Percentiles rank a stretch among this genome's conserved stretches.
Evolutionary conservation across 2,888 invertebrate genomes (phyloP).

Genomic region (Alentia gelatinosa): DNA sequence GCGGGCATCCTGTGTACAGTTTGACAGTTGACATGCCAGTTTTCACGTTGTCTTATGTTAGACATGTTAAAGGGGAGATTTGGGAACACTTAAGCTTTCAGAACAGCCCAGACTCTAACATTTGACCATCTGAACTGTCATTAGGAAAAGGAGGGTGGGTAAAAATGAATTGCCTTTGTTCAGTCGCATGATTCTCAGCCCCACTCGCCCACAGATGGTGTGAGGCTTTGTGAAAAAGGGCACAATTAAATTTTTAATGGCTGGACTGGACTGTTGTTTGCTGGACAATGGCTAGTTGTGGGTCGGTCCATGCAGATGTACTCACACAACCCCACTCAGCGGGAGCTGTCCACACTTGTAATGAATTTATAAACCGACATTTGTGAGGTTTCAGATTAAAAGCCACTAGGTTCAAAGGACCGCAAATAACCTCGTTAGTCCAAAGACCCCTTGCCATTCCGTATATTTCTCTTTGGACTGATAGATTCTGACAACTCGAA

Average conservation of each 20-base stretch:
- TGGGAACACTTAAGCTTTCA: background rate
- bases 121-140: slow-evolving; percentile 19
- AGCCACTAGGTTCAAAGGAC: slow-evolving; percentile 28
- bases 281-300: slow-evolving; percentile 43
- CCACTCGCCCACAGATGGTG: slow-evolving; percentile 17
- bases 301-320: slow-evolving; percentile 36
- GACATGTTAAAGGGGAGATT: background rate
- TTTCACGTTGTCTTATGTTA: background rate
- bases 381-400: slow-evolving; percentile 35
- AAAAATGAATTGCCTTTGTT: slow-evolving; percentile 30
- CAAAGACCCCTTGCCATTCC: background rate
- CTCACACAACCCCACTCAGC: slow-evolving; percentile 40
- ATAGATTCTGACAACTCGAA: background rate
- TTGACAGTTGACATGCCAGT: slow-evolving; percentile 24
- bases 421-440: background rate
- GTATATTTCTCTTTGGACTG: background rate
- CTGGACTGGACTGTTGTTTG: slow-evolving; percentile 50
- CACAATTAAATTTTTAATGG: slow-evolving; percentile 58
- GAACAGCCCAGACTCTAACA: background rate
- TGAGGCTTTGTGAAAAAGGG: slow-evolving; percentile 39
- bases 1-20: slow-evolving; percentile 12
- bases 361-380: slow-evolving; percentile 49
- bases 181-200: slow-evolving; percentile 23
- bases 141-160: background rate
- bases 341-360: slow-evolving; percentile 46